Percentiles rank a stretch among this genome's conserved stretches.
Conservation (phyloP, 2,113 vertebrate species). For the Cichladusa arquata region DNA sequence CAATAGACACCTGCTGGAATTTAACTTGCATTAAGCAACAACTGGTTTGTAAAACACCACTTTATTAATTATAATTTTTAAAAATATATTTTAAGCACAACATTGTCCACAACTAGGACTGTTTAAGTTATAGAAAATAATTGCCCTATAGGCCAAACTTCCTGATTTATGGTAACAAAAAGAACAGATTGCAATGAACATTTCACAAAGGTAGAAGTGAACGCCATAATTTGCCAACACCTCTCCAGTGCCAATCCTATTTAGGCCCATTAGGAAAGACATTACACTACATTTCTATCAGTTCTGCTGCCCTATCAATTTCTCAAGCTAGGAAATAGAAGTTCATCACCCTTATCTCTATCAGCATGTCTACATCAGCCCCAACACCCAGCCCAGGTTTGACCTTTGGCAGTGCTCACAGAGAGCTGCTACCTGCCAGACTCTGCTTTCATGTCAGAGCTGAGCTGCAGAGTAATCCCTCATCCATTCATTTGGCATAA, state of each 20-base stretch:
- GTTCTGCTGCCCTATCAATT: not conserved
- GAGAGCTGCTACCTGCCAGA: not conserved
- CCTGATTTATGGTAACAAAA: not conserved
- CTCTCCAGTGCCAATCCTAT: not conserved
- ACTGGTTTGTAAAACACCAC: not conserved
- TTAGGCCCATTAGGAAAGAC: not conserved
- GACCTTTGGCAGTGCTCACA: not conserved
- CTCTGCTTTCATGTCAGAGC: not conserved
- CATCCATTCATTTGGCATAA: not conserved
- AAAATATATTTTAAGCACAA: not conserved
- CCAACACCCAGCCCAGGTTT: rapidly evolving
- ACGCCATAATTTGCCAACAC: not conserved
- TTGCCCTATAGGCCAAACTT: rapidly evolving
- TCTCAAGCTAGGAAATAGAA: not conserved
- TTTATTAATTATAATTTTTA: rapidly evolving
- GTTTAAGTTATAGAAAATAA: not conserved
- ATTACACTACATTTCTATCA: not conserved
- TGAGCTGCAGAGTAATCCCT: not conserved
- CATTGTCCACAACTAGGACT: not conserved
- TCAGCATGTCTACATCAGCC: not conserved
- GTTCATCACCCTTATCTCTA: not conserved
- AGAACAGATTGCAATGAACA: not conserved
- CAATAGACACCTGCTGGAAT: slow-evolving; percentile 60
- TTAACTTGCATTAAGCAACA: not conserved
- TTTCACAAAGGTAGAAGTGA: not conserved